phyloP scores from a whole-genome alignment of 2,888 invertebrate genomes.

The Eutolmus rufibarbis region DNA sequence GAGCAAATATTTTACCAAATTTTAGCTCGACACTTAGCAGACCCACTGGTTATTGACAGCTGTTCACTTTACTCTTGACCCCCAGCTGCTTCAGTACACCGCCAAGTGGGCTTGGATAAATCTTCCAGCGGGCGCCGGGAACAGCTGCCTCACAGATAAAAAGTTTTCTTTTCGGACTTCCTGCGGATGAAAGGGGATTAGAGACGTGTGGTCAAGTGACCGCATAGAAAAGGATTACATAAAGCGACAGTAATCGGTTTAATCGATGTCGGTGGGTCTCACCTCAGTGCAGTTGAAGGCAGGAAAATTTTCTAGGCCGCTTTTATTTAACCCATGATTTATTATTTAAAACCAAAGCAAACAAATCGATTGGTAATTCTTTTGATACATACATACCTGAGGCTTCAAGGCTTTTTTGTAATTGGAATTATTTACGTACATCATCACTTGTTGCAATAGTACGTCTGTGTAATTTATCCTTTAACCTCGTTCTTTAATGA shows the following conservation, averaged over 20 bases:
- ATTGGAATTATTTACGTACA: background rate
- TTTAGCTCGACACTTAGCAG: background rate
- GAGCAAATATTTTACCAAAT: conserved; percentile 3
- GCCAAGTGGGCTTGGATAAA: background rate
- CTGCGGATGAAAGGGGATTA: background rate
- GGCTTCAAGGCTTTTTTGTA: background rate
- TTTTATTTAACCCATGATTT: background rate
- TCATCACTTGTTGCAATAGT: background rate
- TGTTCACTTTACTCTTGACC: background rate
- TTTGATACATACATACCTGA: background rate
- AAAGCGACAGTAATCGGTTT: background rate
- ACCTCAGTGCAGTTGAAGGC: background rate
- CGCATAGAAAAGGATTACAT: background rate
- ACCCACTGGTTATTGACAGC: background rate
- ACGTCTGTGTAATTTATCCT: too few relatives aligned
- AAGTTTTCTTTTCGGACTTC: background rate
- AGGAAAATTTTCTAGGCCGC: background rate
- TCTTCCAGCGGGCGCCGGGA: background rate
- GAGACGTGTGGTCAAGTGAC: background rate
- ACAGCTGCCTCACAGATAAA: background rate
- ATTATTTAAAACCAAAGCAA: background rate
- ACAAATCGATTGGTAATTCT: background rate
- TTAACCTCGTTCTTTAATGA: too few relatives aligned
- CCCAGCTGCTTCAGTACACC: background rate
- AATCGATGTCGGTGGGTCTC: background rate